Percentiles rank a stretch among this genome's conserved stretches.
Conservation (phyloP, 2,888 invertebrate species). For the Gryllus longicercus region DNA sequence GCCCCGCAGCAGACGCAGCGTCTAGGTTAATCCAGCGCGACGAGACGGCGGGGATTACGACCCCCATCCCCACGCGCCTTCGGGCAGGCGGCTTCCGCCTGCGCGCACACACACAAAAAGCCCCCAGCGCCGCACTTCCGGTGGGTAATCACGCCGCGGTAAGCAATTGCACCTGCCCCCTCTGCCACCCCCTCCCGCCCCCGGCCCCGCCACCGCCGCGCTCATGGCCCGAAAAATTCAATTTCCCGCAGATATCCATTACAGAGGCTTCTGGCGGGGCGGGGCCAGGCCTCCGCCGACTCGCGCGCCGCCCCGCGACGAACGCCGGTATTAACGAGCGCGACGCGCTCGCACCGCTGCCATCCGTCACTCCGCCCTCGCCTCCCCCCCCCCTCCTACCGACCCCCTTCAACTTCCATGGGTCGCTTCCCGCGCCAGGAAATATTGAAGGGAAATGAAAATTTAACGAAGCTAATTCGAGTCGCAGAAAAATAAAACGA, state of each 20-base stretch:
- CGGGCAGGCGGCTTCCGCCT: not conserved
- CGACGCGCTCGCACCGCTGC: not conserved
- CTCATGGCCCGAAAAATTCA: conserved; percentile 17
- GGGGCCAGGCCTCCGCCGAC: not conserved
- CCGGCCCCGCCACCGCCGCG: not conserved
- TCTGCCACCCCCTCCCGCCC: not conserved
- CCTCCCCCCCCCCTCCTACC: not conserved
- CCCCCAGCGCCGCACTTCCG: not conserved
- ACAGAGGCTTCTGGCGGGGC: not conserved
- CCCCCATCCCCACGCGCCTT: not conserved
- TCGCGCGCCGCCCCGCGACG: not conserved
- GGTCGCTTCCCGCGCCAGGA: not conserved
- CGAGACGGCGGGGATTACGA: too few species aligned
- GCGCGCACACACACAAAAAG: not conserved
- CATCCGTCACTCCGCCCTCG: not conserved
- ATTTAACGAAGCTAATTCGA: not conserved
- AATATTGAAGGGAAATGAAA: conserved; percentile 17
- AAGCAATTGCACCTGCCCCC: conserved; percentile 4
- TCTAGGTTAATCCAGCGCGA: too few species aligned
- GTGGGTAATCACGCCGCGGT: not conserved
- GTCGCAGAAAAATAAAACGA: not conserved
- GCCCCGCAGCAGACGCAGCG: too few species aligned
- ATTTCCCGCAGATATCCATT: conserved; percentile 10
- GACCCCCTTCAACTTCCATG: not conserved
- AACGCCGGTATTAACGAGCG: not conserved